Evolutionary conservation across 2,113 vertebrate species (phyloP).

Genomic region (Entosphenus tridentatus): DNA sequence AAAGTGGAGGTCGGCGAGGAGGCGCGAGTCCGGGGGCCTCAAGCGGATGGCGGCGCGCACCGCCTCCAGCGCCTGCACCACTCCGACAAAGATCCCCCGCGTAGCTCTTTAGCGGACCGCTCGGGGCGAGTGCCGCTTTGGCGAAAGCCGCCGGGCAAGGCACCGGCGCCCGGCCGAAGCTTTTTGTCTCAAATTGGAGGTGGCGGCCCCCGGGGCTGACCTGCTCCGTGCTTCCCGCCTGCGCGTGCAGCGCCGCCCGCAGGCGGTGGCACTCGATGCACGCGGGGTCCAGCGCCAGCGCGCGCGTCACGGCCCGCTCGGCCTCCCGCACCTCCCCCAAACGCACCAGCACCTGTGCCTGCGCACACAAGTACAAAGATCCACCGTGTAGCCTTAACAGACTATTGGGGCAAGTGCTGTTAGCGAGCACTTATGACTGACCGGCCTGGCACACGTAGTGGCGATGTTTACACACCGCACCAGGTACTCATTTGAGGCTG

Average conservation of each 20-base stretch:
- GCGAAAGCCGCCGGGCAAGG: too few species aligned
- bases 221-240: neutral
- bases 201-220: too few species aligned
- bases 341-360: slow-evolving; percentile 4
- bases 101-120: too few species aligned
- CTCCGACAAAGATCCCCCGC: neutral
- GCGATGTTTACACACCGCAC: too few species aligned
- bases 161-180: too few species aligned
- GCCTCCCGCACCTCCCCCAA: neutral
- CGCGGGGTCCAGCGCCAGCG: neutral
- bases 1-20: slow-evolving; percentile 57
- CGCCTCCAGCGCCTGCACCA: slow-evolving; percentile 37
- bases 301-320: neutral
- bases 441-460: too few species aligned
- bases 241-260: neutral
- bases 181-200: too few species aligned
- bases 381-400: too few species aligned
- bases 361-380: neutral
- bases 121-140: too few species aligned
- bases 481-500: too few species aligned
- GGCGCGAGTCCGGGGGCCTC: slow-evolving; percentile 41
- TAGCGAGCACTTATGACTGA: too few species aligned
- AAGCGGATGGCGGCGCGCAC: slow-evolving; percentile 53
- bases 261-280: slow-evolving; percentile 1
- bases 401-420: too few species aligned